Base-by-base conservation (phyloP, 2,888 invertebrate genomes). In the Platycnemis pennipes region DNA sequence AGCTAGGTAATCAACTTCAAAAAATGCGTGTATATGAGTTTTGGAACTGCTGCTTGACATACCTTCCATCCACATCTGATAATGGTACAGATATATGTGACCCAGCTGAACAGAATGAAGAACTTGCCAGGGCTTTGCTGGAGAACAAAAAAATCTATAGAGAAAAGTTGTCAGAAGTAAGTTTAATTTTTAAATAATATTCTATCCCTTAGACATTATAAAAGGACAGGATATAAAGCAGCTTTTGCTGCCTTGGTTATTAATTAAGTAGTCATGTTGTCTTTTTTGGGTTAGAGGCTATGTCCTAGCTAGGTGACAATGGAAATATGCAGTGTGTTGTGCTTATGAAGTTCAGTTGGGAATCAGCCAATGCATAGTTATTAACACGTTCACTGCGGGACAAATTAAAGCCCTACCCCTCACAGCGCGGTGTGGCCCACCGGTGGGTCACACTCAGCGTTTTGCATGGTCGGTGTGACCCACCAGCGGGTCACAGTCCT, bases 1-100 rank as follows among this genome's bases (percentile, higher is more conserved):
- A 4, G 8, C n/a, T 91, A 26, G 91, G 91, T 69, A 69, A 91
- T 44, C 91, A 91, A 63, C 91, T 91, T 11, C 91, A 91, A 91
- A 91, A 91, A 69, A 1, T 1, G 2, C 22, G 91, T 22, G 45
- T 91, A 13, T 69, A 5, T 91, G 91, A 91, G 8, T 91, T 91
- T 91, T 91, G 91, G 91, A 91, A 91, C 63, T 69, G 63, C 19
- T 69, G 56, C 37, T 26, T 91, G 44, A 44, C 56, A n/a, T 91
- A 63, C 69, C 69, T 91, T 42, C 91, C 91, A 26, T 26, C 63
- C 16, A 16, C 31, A 31, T 77, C 77, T 0, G 37, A 77, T 77
- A 44, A n/a, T 26, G 0, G 2, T 7, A 7, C 26, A 11, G 1
- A n/a, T 46, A n/a, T 87, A 46, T 44, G 16, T n/a, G 91, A 91